phyloP scores from a whole-genome alignment of 2,113 vertebrate species.

The Antigone vipio region DNA sequence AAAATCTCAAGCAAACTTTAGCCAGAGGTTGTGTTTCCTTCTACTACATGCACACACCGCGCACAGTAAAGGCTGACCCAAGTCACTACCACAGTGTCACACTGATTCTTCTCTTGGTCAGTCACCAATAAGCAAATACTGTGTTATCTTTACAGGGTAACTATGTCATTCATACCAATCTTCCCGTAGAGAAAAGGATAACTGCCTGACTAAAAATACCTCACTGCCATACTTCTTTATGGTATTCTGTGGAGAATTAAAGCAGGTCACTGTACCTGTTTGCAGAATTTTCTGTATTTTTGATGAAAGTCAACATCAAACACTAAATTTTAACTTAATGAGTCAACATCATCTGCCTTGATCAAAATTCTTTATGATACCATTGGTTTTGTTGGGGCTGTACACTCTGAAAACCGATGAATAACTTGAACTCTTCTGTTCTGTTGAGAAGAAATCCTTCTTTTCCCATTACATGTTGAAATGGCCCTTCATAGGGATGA shows the following conservation, averaged over 20 bases:
- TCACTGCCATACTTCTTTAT: background rate
- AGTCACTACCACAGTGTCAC: background rate
- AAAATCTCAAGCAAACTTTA: background rate
- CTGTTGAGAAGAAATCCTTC: background rate
- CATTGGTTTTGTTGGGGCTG: background rate
- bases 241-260: background rate
- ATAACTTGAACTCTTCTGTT: background rate
- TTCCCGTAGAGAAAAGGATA: background rate
- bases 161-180: background rate
- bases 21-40: background rate
- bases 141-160: background rate
- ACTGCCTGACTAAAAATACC: background rate
- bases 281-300: background rate
- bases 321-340: background rate
- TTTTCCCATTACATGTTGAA: background rate
- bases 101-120: background rate
- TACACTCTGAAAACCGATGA: background rate
- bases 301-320: background rate
- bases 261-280: background rate
- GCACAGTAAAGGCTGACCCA: background rate
- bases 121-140: background rate
- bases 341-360: background rate
- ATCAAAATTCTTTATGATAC: background rate
- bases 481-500: background rate
- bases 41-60: accelerated